These are phyloP conservation scores for Adelphocoris suturalis DNA, from an alignment of 2,888 invertebrate species.

Conservation along the genomic window DNA sequence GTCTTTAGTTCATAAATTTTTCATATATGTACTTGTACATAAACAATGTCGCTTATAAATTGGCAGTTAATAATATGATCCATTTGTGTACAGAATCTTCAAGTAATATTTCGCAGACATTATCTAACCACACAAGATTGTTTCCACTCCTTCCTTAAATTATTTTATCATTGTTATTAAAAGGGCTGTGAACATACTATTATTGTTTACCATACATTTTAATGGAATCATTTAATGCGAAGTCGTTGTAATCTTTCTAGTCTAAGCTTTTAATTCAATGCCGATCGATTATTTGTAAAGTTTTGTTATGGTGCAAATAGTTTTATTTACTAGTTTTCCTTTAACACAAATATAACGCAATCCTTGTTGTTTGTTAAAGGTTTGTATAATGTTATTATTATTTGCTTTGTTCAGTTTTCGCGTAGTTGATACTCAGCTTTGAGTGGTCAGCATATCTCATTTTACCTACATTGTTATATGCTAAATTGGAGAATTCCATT, in stretches of 20 bases:
- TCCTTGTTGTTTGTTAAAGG: background rate
- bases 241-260: slow-evolving; percentile 3
- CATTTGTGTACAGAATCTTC: too few species aligned
- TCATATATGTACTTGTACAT: too few species aligned
- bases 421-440: too few species aligned
- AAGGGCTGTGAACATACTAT: slow-evolving; percentile 7
- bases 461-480: too few species aligned
- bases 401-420: too few species aligned
- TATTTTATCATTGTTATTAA: background rate
- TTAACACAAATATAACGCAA: background rate
- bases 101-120: background rate
- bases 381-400: background rate
- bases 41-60: too few species aligned
- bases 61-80: too few species aligned
- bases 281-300: background rate
- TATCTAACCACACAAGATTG: background rate
- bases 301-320: background rate
- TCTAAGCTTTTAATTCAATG: background rate
- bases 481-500: too few species aligned
- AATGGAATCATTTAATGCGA: background rate
- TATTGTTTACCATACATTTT: background rate
- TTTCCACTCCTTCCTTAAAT: background rate
- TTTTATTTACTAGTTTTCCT: background rate
- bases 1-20: too few species aligned
- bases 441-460: too few species aligned